Evolutionary conservation across 2,113 vertebrate species (phyloP).

Genomic region (Halichoerus grypus): DNA sequence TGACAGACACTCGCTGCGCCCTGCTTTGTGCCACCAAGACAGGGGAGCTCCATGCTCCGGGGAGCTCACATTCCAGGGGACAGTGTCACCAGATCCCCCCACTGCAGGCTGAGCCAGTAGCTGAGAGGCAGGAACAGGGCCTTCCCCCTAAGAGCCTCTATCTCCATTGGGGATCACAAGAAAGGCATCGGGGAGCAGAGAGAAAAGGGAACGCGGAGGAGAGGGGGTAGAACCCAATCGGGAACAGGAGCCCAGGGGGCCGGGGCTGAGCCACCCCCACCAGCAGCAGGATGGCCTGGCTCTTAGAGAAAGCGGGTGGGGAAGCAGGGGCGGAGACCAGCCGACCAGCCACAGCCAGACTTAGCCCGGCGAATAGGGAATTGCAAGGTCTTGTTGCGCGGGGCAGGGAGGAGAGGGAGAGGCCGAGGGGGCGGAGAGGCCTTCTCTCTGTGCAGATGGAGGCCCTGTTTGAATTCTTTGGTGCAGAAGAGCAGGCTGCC

Average conservation of each 20-base stretch:
- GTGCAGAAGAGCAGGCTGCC: background rate
- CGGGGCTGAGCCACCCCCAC: background rate
- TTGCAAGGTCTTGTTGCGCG: background rate
- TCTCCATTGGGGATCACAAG: background rate
- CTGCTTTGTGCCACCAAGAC: background rate
- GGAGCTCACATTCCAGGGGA: background rate
- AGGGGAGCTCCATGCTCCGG: background rate
- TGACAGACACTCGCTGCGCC: background rate
- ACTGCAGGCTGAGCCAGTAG: background rate
- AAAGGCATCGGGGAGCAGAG: background rate
- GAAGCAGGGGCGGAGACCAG: background rate
- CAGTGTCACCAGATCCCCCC: background rate
- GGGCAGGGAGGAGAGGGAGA: background rate
- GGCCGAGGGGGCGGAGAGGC: background rate
- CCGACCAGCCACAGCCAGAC: conserved; percentile 34
- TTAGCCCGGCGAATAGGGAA: background rate
- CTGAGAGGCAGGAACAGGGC: background rate
- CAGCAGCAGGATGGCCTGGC: background rate
- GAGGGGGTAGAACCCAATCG: background rate
- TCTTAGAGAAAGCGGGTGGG: background rate
- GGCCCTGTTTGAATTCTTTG: conserved; percentile 68
- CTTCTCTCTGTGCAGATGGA: background rate
- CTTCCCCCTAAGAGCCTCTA: background rate
- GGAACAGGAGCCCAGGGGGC: background rate
- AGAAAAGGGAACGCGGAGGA: background rate